phyloP scores from a whole-genome alignment of 2,797 vertebrate species.

The Hemibagrus guttatus region DNA sequence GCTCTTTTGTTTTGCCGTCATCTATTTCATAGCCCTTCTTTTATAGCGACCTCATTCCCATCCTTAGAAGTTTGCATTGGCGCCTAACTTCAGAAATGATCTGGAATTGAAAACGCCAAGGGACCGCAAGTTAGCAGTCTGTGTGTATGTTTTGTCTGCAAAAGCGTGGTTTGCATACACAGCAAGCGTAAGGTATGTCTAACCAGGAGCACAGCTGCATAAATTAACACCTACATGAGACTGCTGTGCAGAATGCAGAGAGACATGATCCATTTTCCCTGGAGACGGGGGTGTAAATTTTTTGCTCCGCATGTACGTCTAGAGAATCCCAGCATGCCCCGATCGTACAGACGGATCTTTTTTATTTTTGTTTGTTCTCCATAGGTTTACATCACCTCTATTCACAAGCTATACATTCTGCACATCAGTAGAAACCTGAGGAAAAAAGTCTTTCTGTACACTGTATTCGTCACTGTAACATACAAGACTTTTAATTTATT shows the following conservation, averaged over 20 bases:
- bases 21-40: background rate
- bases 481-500: background rate
- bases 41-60: background rate
- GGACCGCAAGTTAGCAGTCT: background rate
- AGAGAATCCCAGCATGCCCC: background rate
- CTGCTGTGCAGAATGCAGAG: background rate
- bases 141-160: background rate
- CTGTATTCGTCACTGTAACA: background rate
- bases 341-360: background rate
- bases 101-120: slow-evolving; percentile 1
- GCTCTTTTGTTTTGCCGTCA: slow-evolving; percentile 29
- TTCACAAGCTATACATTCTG: background rate
- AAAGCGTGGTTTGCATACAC: slow-evolving; percentile 17
- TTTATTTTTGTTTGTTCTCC: too few relatives aligned
- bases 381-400: background rate
- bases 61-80: slow-evolving; percentile 36
- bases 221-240: slow-evolving; percentile 38
- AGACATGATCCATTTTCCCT: slow-evolving; percentile 22
- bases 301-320: background rate
- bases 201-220: slow-evolving; percentile 22
- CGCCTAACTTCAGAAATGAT: background rate
- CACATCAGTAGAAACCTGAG: background rate
- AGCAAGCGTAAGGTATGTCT: slow-evolving; percentile 4
- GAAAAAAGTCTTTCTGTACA: background rate
- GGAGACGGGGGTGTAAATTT: background rate